Conservation (phyloP, 2,888 invertebrate genomes). For the Xanthia togata region DNA sequence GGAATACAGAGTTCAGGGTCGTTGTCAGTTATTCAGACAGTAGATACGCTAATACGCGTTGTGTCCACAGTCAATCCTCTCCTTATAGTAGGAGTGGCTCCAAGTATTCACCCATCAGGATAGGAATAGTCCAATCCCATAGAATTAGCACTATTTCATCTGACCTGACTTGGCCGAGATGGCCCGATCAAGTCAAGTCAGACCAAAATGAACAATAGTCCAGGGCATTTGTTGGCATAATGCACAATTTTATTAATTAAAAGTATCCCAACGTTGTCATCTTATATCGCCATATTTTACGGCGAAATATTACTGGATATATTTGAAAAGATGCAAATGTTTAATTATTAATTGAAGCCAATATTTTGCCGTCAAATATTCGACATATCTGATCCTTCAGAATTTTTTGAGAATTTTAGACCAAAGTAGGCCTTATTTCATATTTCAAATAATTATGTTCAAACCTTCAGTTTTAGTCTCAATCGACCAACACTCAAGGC, state of each 20-base stretch:
- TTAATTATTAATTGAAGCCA: not conserved
- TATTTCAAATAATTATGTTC: slow-evolving; percentile 5
- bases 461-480: slow-evolving; percentile 34
- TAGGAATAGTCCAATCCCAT: slow-evolving; percentile 20
- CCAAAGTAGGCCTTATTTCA: slow-evolving; percentile 2
- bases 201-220: not conserved
- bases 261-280: not conserved
- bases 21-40: slow-evolving; percentile 22
- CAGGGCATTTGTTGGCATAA: not conserved
- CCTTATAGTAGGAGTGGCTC: not conserved
- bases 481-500: slow-evolving; percentile 30
- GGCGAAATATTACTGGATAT: slow-evolving; percentile 10
- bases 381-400: not conserved
- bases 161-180: slow-evolving; percentile 3
- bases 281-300: not conserved
- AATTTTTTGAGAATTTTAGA: not conserved
- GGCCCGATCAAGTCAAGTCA: slow-evolving; percentile 9
- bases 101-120: slow-evolving; percentile 10
- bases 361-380: slow-evolving; percentile 21
- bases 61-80: not conserved
- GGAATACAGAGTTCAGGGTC: slow-evolving; percentile 14
- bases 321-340: not conserved
- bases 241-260: not conserved
- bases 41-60: slow-evolving; percentile 15
- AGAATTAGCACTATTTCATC: slow-evolving; percentile 13